phyloP scores from a whole-genome alignment of 30 jellyfish, hydroid and myxozoan genomes.

The Hydractinia echinata region DNA sequence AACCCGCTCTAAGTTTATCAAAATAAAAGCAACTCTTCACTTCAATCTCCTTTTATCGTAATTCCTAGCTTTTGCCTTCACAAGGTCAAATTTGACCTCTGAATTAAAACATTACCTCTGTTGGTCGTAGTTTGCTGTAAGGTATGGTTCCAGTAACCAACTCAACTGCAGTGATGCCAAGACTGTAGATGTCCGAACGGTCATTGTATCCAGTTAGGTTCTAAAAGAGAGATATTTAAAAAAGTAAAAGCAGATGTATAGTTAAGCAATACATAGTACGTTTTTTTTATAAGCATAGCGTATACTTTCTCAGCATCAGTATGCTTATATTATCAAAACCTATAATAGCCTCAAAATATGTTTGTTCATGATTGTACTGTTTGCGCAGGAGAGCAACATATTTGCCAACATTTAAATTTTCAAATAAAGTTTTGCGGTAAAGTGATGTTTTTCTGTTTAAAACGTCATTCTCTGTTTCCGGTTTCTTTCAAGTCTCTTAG shows the following conservation, averaged over 20 bases:
- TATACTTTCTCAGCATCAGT: no score
- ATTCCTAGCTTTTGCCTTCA: no score
- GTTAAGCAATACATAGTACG: background rate
- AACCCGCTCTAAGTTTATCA: no score
- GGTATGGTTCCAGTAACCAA: constrained; percentile 85
- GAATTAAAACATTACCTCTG: constrained; percentile 53
- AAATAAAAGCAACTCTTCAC: no score
- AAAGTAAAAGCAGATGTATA: background rate
- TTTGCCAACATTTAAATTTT: no score
- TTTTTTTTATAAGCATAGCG: background rate
- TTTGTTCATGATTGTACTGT: background rate
- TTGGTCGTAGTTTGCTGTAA: constrained; percentile 59
- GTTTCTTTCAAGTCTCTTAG: no score
- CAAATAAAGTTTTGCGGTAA: no score
- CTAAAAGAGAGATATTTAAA: constrained; percentile 22
- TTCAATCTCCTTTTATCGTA: no score
- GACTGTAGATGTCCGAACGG: constrained; percentile 76
- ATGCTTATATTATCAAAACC: no score
- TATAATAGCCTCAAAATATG: no score
- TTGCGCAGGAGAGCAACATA: background rate
- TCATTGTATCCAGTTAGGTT: constrained; percentile 73
- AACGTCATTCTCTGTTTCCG: no score
- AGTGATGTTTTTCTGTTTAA: no score
- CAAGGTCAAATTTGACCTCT: background rate
- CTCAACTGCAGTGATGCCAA: constrained; percentile 79